Percentiles rank a stretch among this genome's conserved stretches.
phyloP scores from a whole-genome alignment of 2,888 invertebrate genomes.

The Muscina levida region DNA sequence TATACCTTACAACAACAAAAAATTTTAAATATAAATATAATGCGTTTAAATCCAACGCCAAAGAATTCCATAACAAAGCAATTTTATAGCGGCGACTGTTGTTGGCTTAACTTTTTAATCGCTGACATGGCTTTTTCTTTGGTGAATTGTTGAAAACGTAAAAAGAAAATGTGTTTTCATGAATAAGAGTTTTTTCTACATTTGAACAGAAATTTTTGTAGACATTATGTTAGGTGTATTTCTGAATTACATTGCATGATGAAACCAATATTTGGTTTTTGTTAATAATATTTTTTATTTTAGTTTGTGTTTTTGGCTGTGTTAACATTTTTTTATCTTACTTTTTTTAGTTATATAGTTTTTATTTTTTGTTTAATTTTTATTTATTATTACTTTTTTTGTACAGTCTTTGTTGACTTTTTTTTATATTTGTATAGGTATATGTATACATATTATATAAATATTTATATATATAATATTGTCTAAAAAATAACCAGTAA shows the following conservation, averaged over 20 bases:
- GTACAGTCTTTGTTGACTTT: constrained; percentile 59
- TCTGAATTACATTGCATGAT: constrained; percentile 47
- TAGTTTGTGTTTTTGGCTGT: not conserved
- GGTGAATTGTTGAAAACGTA: not conserved
- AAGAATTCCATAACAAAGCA: no score
- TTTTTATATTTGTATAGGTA: constrained; percentile 39
- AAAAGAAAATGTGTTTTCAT: constrained; percentile 24
- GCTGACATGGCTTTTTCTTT: constrained; percentile 53
- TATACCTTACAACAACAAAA: not conserved
- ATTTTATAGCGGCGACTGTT: no score
- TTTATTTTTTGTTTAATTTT: constrained; percentile 28
- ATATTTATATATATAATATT: constrained; percentile 40
- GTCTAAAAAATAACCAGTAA: constrained; percentile 47
- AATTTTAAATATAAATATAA: constrained; percentile 17
- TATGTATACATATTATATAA: constrained; percentile 40
- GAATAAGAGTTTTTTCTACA: no score
- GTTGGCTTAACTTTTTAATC: constrained; percentile 25
- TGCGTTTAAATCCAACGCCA: no score
- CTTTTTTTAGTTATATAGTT: not conserved
- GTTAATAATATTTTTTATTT: not conserved
- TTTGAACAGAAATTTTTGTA: no score
- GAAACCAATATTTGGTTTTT: constrained; percentile 53
- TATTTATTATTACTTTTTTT: constrained; percentile 34
- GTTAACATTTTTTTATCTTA: constrained; percentile 18
- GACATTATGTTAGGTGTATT: constrained; percentile 26